Percentiles rank a stretch among this genome's conserved stretches.
These are phyloP conservation scores for Clivina fossor DNA, from an alignment of 2,888 invertebrate genomes.

Conservation along the genomic window DNA sequence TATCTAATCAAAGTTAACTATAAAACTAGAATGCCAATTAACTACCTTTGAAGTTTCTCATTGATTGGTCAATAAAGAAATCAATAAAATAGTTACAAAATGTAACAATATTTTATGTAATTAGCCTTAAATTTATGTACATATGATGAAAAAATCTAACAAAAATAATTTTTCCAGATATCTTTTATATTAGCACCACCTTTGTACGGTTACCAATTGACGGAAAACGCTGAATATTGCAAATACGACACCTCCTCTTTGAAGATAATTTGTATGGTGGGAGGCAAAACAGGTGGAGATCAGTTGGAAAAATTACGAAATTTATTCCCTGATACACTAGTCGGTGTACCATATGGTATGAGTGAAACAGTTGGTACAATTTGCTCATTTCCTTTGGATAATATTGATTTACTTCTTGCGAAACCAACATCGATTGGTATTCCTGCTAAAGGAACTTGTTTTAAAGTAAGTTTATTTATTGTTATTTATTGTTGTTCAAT, in stretches of 20 bases:
- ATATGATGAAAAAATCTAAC: no score
- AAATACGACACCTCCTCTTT: slow-evolving; percentile 27
- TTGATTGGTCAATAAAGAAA: no score
- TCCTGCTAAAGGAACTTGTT: slow-evolving; percentile 47
- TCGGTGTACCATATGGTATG: slow-evolving; percentile 34
- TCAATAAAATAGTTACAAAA: no score
- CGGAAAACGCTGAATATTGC: slow-evolving; percentile 10
- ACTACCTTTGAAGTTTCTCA: no score
- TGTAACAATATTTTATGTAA: no score
- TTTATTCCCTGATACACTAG: slow-evolving; percentile 23
- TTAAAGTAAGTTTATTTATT: slow-evolving; percentile 46
- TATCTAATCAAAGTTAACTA: no score
- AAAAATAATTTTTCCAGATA: no score
- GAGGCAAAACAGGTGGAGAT: slow-evolving; percentile 24
- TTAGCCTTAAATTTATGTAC: no score
- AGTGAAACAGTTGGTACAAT: slow-evolving; percentile 26
- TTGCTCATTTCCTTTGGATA: slow-evolving; percentile 34
- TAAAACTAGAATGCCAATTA: no score
- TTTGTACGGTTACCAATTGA: slow-evolving; percentile 6
- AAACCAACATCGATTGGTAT: slow-evolving; percentile 38
- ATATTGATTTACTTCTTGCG: background rate
- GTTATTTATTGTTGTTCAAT: no score
- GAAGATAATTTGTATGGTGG: slow-evolving; percentile 28
- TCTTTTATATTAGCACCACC: no score
- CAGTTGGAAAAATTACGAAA: slow-evolving; percentile 30